These are phyloP conservation scores for Diadegma fenestrale DNA, from an alignment of 2,888 invertebrate species.

Conservation along the genomic window DNA sequence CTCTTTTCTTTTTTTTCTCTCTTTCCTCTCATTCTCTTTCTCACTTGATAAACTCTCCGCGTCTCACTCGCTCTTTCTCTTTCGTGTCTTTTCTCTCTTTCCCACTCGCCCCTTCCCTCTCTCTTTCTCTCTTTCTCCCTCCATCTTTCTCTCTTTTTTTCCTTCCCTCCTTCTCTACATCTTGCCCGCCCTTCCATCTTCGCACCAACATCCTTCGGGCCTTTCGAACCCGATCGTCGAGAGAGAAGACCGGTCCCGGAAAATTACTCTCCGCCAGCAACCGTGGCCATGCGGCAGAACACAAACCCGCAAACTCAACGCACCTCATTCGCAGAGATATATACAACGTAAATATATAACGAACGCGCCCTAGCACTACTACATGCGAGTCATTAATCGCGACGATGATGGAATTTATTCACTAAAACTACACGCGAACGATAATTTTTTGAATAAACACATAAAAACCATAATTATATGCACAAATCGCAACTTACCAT, in stretches of 20 bases:
- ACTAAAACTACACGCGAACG: neutral
- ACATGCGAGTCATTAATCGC: neutral
- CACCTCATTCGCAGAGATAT: constrained; percentile 17
- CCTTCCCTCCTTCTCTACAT: constrained; percentile 35
- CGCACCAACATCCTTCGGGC: constrained; percentile 66
- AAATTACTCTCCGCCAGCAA: constrained; percentile 76
- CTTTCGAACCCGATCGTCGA: constrained; percentile 71
- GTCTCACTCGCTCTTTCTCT: constrained; percentile 39
- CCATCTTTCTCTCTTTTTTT: constrained; percentile 49
- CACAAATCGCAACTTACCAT: neutral
- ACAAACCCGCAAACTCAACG: constrained; percentile 66
- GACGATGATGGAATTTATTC: neutral
- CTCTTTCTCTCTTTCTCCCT: constrained; percentile 49
- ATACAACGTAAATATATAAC: neutral
- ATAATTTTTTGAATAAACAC: neutral
- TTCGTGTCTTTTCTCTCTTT: constrained; percentile 47
- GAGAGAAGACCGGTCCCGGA: constrained; percentile 78
- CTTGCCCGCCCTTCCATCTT: constrained; percentile 58
- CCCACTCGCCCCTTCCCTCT: constrained; percentile 32
- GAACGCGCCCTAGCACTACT: neutral
- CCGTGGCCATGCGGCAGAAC: constrained; percentile 71
- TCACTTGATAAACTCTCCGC: constrained; percentile 30
- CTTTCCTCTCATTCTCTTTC: constrained; percentile 52
- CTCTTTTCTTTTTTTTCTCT: constrained; percentile 65
- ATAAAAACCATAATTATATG: neutral